Evolutionary conservation across 1,140 invertebrate genomes (phyloP), one percentile per base, ranked within the genome.

Genomic region (Stenopsyche tienmushanensis): DNA sequence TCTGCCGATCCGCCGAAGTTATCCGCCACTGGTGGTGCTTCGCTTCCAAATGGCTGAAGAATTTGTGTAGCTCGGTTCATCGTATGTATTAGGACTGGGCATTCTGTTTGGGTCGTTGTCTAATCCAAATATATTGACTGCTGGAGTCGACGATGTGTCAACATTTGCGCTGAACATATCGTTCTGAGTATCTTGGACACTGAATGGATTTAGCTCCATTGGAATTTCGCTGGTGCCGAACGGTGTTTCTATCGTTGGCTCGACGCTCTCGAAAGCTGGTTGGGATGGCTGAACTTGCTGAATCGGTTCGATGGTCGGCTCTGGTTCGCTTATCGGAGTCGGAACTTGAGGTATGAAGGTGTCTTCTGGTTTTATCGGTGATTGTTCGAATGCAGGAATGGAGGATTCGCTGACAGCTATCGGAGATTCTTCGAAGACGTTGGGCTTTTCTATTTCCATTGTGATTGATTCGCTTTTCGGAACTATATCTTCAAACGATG

Each of bases 1-100:
- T 90, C 88, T 1, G 78, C 26, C 10, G 62, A 10, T n/a, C 50
- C 23, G 9, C 15, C 44, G 13, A 26, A 5, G 10, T 2, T 39
- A 39, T 21, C 41, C 20, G 34, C 41, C 5, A 26, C 25, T 8
- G 53, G 53, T 15, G 25, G 5, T 8, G 18, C 5, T 5, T 47
- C 44, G 17, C 57, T 13, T 7, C 8, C 29, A 17, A 63, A 57
- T 17, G 23, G 59, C 59, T 3, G 53, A 24, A 13, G 52, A 41
- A 50, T 24, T 50, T 3, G 47, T 50, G 18, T 21, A 15, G 3
- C 10, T 20, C 9, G 34, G 3, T 57, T 57, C 54, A 24, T 9
- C 10, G 5, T 9, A n/a, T 17, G n/a, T 18, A 10, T 42, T n/a
- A 42, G 21, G 9, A 17, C 23, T 34, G 5, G 29, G 29, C 29